Evolutionary conservation across 2,888 invertebrate genomes (phyloP), one percentile per base, ranked within the genome.

Genomic region (Coremacera marginata): DNA sequence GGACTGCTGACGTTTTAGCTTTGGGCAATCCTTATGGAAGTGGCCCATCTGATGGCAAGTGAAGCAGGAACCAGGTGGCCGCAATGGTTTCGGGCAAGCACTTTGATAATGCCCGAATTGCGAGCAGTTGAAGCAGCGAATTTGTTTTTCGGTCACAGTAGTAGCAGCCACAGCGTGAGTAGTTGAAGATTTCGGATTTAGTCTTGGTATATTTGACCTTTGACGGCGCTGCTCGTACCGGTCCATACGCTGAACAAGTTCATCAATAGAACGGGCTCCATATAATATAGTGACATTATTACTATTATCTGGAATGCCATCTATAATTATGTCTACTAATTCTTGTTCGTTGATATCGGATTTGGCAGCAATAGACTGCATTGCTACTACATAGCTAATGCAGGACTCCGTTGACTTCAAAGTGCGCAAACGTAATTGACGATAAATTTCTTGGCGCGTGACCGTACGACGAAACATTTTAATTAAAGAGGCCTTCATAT

Each of bases 251-350:
- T 25, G 2, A 19, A 67, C n/a, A 5, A 67, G 44, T 3, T 67
- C 67, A 37, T 67, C 67, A 16, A 67, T 7, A 19, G 44, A n/a
- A 67, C 7, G 22, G 19, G 67, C 49, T 3, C 67, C 67, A 22
- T 11, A 44, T 19, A 49, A 14, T 3, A 11, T 11, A 22, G 11
- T 11, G 5, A 67, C 49, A 49, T 67, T 14, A 52, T 70, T 65
- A 16, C 52, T 62, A n/a, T 44, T 76, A 52, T 80, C 78, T 11
- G 78, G 57, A 4, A 80, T 75, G 5, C 70, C 74, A 9, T 77
- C 77, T 2, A 74, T 70, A 2, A 77, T 60, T 1, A 76, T 65
- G 9, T 78, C 73, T 0, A 78, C 49, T 1, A 78, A 22, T 22
- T 76, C 75, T 19, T 49, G 14, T 11, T 78, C 73, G 0, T 14